phyloP scores from a whole-genome alignment of 1,140 invertebrate genomes.

The Adoxophyes honmai region DNA sequence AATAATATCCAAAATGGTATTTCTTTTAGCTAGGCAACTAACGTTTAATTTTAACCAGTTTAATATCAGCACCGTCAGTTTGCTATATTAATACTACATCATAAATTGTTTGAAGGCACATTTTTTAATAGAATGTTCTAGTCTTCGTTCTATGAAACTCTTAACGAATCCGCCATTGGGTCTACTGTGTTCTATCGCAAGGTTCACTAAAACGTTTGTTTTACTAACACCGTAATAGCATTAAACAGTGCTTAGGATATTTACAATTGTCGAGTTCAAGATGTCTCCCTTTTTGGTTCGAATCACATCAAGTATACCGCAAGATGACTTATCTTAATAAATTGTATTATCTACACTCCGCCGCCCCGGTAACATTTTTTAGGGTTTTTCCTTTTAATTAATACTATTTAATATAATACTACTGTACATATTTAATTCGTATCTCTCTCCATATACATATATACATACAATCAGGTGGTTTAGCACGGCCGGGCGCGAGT shows the following conservation, averaged over 20 bases:
- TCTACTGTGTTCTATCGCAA: conserved; percentile 26
- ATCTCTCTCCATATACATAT: conserved; percentile 15
- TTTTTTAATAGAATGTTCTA: conserved; percentile 62
- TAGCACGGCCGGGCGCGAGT: too few relatives aligned
- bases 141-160: conserved; percentile 23
- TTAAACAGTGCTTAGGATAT: conserved; percentile 33
- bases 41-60: conserved; percentile 55
- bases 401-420: conserved; percentile 24
- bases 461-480: conserved; percentile 10
- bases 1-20: conserved; percentile 43
- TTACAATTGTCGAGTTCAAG: conserved; percentile 54
- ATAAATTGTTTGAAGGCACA: conserved; percentile 70
- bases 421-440: conserved; percentile 21
- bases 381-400: conserved; percentile 13
- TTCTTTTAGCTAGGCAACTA: too few relatives aligned
- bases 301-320: conserved; percentile 68
- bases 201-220: conserved; percentile 17
- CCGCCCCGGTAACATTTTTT: conserved; percentile 28
- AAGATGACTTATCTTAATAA: conserved; percentile 46
- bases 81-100: conserved; percentile 44
- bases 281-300: conserved; percentile 60
- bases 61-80: conserved; percentile 43
- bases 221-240: conserved; percentile 3
- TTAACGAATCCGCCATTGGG: conserved; percentile 26
- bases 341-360: conserved; percentile 50